Percentiles rank a stretch among this genome's conserved stretches.
Conservation (phyloP, 2,113 vertebrate species). For the Mustelus asterias region DNA sequence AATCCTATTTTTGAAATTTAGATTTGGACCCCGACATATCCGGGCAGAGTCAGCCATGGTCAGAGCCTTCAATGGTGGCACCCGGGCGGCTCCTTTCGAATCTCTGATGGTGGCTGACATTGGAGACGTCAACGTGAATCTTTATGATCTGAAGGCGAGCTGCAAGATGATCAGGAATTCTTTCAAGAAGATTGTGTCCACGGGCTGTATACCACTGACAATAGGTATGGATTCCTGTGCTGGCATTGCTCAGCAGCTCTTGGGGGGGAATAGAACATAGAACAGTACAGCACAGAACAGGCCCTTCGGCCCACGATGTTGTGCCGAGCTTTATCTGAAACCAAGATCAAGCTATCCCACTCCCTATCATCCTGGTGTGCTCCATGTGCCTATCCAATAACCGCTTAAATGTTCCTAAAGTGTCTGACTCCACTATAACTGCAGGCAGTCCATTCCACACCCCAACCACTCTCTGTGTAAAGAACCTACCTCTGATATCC, state of each 20-base stretch:
- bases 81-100: constrained; percentile 68
- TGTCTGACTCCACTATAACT: too few relatives aligned
- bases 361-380: too few relatives aligned
- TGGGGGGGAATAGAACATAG: background rate
- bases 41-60: constrained; percentile 72
- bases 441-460: too few relatives aligned
- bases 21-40: constrained; percentile 83
- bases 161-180: constrained; percentile 69
- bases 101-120: constrained; percentile 79
- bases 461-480: too few relatives aligned
- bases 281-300: too few relatives aligned
- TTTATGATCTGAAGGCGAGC: constrained; percentile 79
- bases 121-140: constrained; percentile 75
- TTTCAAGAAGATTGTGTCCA: constrained; percentile 59
- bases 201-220: constrained; percentile 73
- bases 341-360: too few relatives aligned
- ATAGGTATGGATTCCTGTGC: constrained; percentile 63
- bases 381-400: too few relatives aligned
- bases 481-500: too few relatives aligned
- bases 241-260: background rate
- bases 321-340: too few relatives aligned
- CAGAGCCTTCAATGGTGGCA: constrained; percentile 62
- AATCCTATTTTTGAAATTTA: constrained; percentile 43
- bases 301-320: too few relatives aligned
- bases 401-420: too few relatives aligned